Percentiles rank a stretch among this genome's conserved stretches.
These are phyloP conservation scores for Calyptomena viridis DNA, from an alignment of 2,113 vertebrate species.

Conservation along the genomic window DNA sequence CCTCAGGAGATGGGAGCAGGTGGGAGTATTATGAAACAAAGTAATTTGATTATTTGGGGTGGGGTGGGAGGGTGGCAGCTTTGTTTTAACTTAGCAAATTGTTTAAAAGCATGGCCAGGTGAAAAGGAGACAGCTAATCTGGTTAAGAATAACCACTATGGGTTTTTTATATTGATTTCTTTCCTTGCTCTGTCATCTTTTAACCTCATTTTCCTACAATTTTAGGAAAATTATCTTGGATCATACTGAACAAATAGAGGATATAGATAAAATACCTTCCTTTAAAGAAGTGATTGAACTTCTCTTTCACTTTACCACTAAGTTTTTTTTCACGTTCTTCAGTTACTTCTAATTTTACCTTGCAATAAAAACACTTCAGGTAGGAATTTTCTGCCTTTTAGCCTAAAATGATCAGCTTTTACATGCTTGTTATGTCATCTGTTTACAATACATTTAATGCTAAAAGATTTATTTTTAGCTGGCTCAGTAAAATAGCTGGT, in stretches of 20 bases:
- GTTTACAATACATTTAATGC: constrained; percentile 55
- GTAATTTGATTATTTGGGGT: constrained; percentile 47
- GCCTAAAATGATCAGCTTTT: neutral
- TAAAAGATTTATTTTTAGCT: constrained; percentile 54
- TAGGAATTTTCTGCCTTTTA: neutral
- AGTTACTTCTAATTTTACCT: neutral
- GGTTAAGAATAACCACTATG: neutral
- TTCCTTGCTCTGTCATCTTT: neutral
- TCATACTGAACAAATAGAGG: neutral
- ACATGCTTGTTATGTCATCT: neutral
- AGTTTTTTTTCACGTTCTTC: neutral
- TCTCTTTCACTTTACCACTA: neutral
- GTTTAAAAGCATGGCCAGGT: constrained; percentile 46
- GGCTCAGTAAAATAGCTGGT: constrained; percentile 33
- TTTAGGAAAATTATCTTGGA: neutral
- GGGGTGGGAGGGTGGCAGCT: neutral
- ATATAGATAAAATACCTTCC: neutral
- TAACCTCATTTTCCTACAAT: constrained; percentile 28
- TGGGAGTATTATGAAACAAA: constrained; percentile 42
- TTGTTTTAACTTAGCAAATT: constrained; percentile 52
- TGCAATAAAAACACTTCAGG: neutral
- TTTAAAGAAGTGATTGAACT: neutral
- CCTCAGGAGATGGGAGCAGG: constrained; percentile 3
- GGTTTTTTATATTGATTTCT: constrained; percentile 33
- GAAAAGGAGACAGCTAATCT: constrained; percentile 28